phyloP scores from a whole-genome alignment of 2,888 invertebrate species.

The Drosophila nigritarsus region DNA sequence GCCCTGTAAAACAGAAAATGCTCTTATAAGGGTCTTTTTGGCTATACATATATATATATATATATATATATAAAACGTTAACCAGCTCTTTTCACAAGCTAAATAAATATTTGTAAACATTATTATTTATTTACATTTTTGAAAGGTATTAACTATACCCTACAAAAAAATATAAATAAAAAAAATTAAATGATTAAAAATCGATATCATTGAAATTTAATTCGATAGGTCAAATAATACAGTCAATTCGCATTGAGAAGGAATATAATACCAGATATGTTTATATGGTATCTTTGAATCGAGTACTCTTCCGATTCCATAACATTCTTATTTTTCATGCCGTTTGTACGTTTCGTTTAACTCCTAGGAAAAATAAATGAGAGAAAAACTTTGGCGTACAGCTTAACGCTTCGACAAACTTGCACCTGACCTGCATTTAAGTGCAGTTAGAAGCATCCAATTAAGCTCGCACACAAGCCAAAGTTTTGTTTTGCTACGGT shows the following conservation, averaged over 20 bases:
- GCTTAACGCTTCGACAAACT: conserved; percentile 27
- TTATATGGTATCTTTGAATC: conserved; percentile 5
- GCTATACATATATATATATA: background rate
- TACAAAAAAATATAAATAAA: background rate
- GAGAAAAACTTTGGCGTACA: conserved; percentile 34
- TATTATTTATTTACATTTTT: no score
- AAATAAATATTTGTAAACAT: background rate
- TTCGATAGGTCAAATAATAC: background rate
- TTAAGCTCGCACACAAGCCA: conserved; percentile 4
- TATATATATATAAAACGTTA: background rate
- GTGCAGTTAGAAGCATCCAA: conserved; percentile 32
- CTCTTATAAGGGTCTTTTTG: background rate
- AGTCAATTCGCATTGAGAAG: background rate
- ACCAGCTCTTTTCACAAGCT: background rate
- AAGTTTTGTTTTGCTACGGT: conserved; percentile 28
- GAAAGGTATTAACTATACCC: background rate
- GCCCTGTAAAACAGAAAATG: conserved; percentile 4
- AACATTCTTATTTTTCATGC: background rate
- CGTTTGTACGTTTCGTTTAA: conserved; percentile 15
- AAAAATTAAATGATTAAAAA: background rate
- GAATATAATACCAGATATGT: background rate
- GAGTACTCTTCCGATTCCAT: background rate
- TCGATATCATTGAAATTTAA: background rate
- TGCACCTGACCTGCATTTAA: conserved; percentile 29
- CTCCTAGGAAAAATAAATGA: conserved; percentile 11